Percentiles rank a stretch among this genome's conserved stretches.
These are phyloP conservation scores for Biston stratarius DNA, from an alignment of 2,888 invertebrate genomes.

Conservation along the genomic window DNA sequence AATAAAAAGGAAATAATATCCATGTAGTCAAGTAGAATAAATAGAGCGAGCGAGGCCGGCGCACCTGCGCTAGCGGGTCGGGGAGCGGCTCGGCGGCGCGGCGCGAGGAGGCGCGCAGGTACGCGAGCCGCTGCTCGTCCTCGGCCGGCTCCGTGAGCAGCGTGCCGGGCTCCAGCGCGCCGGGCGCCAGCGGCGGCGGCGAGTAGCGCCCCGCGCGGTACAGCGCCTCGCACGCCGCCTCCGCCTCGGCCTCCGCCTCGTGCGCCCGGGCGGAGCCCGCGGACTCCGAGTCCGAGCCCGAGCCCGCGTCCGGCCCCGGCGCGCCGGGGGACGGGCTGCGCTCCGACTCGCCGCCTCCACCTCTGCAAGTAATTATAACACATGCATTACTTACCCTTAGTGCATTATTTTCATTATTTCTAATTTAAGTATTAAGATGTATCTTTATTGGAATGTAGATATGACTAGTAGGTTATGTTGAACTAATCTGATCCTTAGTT, in stretches of 20 bases:
- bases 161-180: constrained; percentile 90
- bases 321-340: constrained; percentile 13
- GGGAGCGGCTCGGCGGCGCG: constrained; percentile 87
- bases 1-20: no score
- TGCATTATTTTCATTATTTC: no score
- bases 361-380: background rate
- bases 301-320: background rate
- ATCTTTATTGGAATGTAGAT: no score
- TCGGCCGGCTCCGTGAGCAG: constrained; percentile 91
- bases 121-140: constrained; percentile 91
- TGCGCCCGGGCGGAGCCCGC: constrained; percentile 37
- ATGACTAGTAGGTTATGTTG: no score
- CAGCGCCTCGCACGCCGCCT: constrained; percentile 61
- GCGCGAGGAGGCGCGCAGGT: constrained; percentile 88
- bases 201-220: constrained; percentile 95
- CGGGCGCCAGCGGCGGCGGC: constrained; percentile 88
- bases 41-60: no score
- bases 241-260: constrained; percentile 49
- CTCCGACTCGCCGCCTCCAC: background rate
- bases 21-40: no score
- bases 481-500: no score
- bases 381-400: no score
- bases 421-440: no score
- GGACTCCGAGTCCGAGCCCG: constrained; percentile 36
- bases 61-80: background rate